Evolutionary conservation across 2,797 vertebrate species (phyloP).

Genomic region (Xiphophorus birchmanni): DNA sequence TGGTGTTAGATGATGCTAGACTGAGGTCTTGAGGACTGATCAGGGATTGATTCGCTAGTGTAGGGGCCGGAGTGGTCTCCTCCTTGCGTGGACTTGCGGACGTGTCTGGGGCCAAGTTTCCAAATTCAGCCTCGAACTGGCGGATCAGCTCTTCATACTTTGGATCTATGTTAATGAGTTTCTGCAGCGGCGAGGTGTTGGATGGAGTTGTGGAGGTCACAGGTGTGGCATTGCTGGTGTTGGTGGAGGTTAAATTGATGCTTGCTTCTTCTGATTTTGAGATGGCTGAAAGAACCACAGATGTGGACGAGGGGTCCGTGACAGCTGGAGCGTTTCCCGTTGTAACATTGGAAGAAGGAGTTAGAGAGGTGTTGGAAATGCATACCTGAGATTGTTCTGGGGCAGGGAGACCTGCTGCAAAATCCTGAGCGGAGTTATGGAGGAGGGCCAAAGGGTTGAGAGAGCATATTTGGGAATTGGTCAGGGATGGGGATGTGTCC

Average conservation of each 20-base stretch:
- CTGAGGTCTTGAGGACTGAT: constrained; percentile 67
- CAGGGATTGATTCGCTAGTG: constrained; percentile 51
- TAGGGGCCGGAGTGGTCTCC: constrained; percentile 43
- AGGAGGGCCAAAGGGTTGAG: constrained; percentile 61
- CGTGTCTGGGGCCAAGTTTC: constrained; percentile 73
- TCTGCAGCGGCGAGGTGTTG: constrained; percentile 70
- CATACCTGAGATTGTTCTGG: constrained; percentile 94
- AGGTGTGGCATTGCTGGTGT: constrained; percentile 70
- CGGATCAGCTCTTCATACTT: constrained; percentile 95
- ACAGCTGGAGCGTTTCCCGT: constrained; percentile 66
- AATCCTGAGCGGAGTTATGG: constrained; percentile 80
- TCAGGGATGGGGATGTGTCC: constrained; percentile 66
- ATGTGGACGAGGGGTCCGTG: constrained; percentile 40
- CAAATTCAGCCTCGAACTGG: constrained; percentile 96
- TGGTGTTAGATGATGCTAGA: constrained; percentile 50
- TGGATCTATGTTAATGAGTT: constrained; percentile 85
- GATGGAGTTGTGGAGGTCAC: constrained; percentile 71
- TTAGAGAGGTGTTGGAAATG: constrained; percentile 72
- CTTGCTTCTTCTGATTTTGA: constrained; percentile 57
- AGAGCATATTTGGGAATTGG: constrained; percentile 76
- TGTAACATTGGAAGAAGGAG: constrained; percentile 61
- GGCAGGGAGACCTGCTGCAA: constrained; percentile 77
- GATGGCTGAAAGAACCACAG: constrained; percentile 51
- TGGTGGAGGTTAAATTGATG: constrained; percentile 43
- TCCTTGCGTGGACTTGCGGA: constrained; percentile 60